Percentiles rank a stretch among this genome's conserved stretches.
Conservation (phyloP, 2,797 vertebrate species). For the Pogonophryne albipinna region DNA sequence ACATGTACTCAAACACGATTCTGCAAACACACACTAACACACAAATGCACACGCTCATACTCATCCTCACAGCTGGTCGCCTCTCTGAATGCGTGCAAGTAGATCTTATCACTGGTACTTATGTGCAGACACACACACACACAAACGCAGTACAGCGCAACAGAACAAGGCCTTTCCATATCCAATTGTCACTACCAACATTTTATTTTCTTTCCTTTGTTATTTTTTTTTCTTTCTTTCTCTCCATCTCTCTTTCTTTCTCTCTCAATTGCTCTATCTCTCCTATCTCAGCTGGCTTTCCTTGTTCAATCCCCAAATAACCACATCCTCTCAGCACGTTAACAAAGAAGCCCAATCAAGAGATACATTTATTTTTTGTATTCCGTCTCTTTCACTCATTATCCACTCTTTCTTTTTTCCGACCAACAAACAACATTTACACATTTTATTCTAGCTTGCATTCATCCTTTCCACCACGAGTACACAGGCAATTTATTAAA, state of each 20-base stretch:
- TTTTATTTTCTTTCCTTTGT: slow-evolving; percentile 17
- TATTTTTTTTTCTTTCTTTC: slow-evolving; percentile 4
- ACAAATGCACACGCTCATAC: slow-evolving; percentile 52
- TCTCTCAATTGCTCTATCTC: slow-evolving; percentile 1
- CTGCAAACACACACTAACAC: slow-evolving; percentile 27
- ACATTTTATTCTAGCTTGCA: slow-evolving; percentile 23
- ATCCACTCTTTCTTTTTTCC: neutral
- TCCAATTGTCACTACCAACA: slow-evolving; percentile 5
- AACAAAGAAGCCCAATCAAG: slow-evolving; percentile 62
- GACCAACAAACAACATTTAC: slow-evolving; percentile 31
- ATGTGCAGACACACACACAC: slow-evolving; percentile 22
- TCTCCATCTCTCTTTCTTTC: slow-evolving; percentile 10
- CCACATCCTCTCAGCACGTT: slow-evolving; percentile 56
- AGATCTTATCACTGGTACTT: slow-evolving; percentile 65
- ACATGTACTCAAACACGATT: slow-evolving; percentile 32
- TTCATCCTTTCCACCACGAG: slow-evolving; percentile 36
- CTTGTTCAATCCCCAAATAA: slow-evolving; percentile 59
- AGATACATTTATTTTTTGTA: slow-evolving; percentile 47
- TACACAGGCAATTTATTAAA: slow-evolving; percentile 54
- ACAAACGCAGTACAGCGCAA: slow-evolving; percentile 5
- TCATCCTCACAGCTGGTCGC: slow-evolving; percentile 65
- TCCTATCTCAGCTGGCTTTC: slow-evolving; percentile 54
- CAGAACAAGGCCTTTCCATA: slow-evolving; percentile 52
- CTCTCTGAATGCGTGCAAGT: slow-evolving; percentile 65
- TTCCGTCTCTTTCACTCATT: slow-evolving; percentile 28